Percentiles rank a stretch among this genome's conserved stretches.
Evolutionary conservation across 1,140 invertebrate species (phyloP).

Genomic region (Danaus melanippus): DNA sequence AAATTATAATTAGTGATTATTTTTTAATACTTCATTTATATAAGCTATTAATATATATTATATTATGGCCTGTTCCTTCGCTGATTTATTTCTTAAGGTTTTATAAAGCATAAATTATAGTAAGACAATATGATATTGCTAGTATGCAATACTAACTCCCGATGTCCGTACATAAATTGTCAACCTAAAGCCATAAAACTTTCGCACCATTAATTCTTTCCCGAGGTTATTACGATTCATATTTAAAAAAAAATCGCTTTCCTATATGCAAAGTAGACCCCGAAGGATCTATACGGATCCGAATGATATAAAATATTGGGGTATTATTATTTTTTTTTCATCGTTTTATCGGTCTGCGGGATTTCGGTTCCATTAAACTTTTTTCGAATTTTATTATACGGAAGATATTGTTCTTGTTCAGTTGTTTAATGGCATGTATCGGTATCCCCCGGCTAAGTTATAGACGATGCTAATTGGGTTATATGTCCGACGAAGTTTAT

Average conservation of each 20-base stretch:
- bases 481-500: conserved; percentile 13
- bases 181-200: conserved; percentile 28
- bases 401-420: conserved; percentile 62
- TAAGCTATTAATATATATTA: too few relatives aligned
- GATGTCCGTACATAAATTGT: conserved; percentile 40
- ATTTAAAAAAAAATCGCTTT: conserved; percentile 44
- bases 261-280: conserved; percentile 55
- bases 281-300: conserved; percentile 47
- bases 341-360: conserved; percentile 55
- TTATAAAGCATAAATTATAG: too few relatives aligned
- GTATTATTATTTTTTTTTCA: conserved; percentile 34
- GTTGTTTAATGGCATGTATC: conserved; percentile 33
- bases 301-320: conserved; percentile 61
- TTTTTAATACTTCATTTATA: too few relatives aligned
- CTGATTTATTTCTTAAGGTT: too few relatives aligned
- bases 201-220: conserved; percentile 60
- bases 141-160: too few relatives aligned
- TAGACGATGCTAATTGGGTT: conserved; percentile 33
- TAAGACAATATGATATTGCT: too few relatives aligned
- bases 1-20: too few relatives aligned
- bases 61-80: too few relatives aligned
- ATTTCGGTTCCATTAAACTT: conserved; percentile 63
- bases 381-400: conserved; percentile 64
- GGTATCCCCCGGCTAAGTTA: conserved; percentile 20
- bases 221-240: conserved; percentile 50